Percentiles rank a stretch among this genome's conserved stretches.
Evolutionary conservation across 2,888 invertebrate genomes (phyloP).

Genomic region (Volucella inflata): DNA sequence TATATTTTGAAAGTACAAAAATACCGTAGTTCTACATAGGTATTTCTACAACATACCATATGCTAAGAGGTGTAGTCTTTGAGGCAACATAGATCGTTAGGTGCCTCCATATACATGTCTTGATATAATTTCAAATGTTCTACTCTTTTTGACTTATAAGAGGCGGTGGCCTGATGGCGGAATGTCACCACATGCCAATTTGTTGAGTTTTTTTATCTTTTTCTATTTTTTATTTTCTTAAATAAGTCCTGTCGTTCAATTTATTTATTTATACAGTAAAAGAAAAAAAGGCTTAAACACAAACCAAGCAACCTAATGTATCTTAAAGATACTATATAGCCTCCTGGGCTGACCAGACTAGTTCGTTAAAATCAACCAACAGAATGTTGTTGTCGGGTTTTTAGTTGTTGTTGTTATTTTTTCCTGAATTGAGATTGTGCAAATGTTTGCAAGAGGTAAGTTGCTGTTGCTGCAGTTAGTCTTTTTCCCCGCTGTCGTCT

Average conservation of each 20-base stretch:
- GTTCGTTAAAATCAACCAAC: constrained; percentile 82
- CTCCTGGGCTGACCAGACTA: constrained; percentile 78
- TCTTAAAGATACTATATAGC: constrained; percentile 63
- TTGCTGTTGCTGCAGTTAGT: constrained; percentile 13
- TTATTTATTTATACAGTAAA: constrained; percentile 53
- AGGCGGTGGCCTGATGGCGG: neutral
- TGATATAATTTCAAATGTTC: constrained; percentile 5
- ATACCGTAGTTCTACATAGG: neutral
- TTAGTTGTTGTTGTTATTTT: constrained; percentile 3
- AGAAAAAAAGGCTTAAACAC: neutral
- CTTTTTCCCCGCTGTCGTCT: neutral
- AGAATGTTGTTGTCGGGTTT: constrained; percentile 65
- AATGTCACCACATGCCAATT: constrained; percentile 11
- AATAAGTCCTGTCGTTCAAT: constrained; percentile 46
- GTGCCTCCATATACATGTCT: constrained; percentile 43
- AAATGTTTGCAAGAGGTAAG: constrained; percentile 37
- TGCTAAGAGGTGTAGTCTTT: constrained; percentile 76
- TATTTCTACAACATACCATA: no score
- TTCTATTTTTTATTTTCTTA: constrained; percentile 21
- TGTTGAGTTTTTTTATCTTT: neutral
- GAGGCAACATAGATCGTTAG: constrained; percentile 76
- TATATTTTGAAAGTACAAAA: constrained; percentile 39
- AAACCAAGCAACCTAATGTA: constrained; percentile 29
- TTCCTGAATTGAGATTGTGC: constrained; percentile 36
- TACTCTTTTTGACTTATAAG: constrained; percentile 6